Conservation (phyloP, 1,140 invertebrate species). For the Drosophila elegans region DNA sequence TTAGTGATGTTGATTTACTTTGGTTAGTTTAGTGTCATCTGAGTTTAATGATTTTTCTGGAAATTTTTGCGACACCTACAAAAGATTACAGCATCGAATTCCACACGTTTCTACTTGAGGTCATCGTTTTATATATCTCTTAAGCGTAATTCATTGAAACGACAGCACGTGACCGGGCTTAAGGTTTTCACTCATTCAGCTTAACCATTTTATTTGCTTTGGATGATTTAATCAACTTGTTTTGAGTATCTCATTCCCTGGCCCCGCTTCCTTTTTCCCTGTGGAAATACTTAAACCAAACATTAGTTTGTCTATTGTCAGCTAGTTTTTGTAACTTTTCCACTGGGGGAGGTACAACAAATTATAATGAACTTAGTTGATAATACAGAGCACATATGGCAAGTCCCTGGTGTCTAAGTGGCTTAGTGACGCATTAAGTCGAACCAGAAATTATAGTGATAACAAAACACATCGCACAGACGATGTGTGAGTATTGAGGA, state of each 20-base stretch:
- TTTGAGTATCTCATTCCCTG: constrained; percentile 12
- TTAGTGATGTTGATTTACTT: too few relatives aligned
- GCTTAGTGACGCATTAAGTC: constrained; percentile 33
- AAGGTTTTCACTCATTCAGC: neutral
- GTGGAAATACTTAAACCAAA: constrained; percentile 5
- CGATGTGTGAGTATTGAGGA: constrained; percentile 5
- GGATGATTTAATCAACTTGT: constrained; percentile 63
- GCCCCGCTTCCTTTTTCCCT: constrained; percentile 1
- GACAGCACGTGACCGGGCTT: constrained; percentile 1
- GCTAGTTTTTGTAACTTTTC: constrained; percentile 36
- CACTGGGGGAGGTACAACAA: constrained; percentile 39
- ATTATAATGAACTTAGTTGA: constrained; percentile 55
- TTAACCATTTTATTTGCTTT: constrained; percentile 57
- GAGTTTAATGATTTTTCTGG: too few relatives aligned
- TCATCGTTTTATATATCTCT: neutral
- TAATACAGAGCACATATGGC: constrained; percentile 29
- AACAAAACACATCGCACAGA: constrained; percentile 8
- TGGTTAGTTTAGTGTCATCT: too few relatives aligned
- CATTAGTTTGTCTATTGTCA: constrained; percentile 11
- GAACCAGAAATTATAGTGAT: constrained; percentile 10
- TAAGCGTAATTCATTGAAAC: neutral
- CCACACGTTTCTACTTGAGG: constrained; percentile 9
- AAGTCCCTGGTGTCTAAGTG: neutral
- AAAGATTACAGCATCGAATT: neutral
- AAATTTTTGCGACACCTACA: neutral